Evolutionary conservation across 2,888 invertebrate species (phyloP).

Genomic region (Seira sanloemensis): DNA sequence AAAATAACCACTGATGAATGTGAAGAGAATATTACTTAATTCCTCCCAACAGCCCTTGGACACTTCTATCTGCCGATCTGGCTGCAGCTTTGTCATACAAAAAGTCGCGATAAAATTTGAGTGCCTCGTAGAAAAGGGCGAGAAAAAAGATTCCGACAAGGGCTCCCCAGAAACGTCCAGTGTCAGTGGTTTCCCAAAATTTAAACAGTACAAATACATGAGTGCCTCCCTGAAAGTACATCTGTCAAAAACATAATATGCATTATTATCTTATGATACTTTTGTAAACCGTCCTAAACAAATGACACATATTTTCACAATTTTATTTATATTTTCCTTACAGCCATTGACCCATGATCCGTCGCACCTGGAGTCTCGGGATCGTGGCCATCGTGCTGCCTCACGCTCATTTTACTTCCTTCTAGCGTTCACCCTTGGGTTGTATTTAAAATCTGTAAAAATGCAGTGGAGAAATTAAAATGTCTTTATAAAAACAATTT

Average conservation of each 20-base stretch:
- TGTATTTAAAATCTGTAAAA: no score
- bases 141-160: constrained; percentile 94
- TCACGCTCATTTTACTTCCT: no score
- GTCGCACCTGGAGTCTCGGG: no score
- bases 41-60: constrained; percentile 80
- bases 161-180: constrained; percentile 89
- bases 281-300: no score
- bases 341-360: no score
- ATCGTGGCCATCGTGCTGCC: no score
- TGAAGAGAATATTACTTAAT: constrained; percentile 32
- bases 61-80: constrained; percentile 83
- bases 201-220: constrained; percentile 87
- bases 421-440: no score
- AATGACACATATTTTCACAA: no score
- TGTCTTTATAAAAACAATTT: no score
- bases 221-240: constrained; percentile 87
- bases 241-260: constrained; percentile 75
- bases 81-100: constrained; percentile 91
- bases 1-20: not conserved
- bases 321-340: no score
- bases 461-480: no score
- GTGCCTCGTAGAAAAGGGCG: constrained; percentile 95
- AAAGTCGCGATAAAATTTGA: constrained; percentile 92
- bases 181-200: constrained; percentile 85
- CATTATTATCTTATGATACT: constrained; percentile 44